These are phyloP conservation scores for Scomber colias DNA, from an alignment of 2,113 vertebrate genomes.

Conservation along the genomic window DNA sequence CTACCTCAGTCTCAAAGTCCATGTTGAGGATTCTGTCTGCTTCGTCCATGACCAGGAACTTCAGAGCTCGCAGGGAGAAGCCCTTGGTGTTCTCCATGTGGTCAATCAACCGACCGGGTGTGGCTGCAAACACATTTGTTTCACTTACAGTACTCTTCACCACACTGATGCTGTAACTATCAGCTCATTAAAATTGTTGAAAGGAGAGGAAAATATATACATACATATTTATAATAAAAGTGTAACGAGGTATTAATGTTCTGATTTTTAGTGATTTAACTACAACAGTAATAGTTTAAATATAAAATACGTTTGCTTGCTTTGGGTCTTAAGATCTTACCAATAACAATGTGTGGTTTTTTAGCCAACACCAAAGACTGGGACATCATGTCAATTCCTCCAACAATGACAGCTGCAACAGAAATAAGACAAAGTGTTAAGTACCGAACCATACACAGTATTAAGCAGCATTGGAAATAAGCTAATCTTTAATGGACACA, in stretches of 20 bases:
- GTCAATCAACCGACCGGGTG: slow-evolving; percentile 95
- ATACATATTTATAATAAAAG: too few species aligned
- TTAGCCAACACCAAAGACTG: slow-evolving; percentile 97
- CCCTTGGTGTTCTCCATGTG: slow-evolving; percentile 99
- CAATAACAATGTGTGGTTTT: slow-evolving; percentile 96
- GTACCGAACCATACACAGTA: background rate
- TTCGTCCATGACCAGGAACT: slow-evolving; percentile 97
- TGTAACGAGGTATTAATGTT: too few species aligned
- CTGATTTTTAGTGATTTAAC: too few species aligned
- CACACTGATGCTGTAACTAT: background rate
- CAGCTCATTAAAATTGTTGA: too few species aligned
- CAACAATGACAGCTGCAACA: slow-evolving; percentile 93
- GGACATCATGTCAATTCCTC: slow-evolving; percentile 98
- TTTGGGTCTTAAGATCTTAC: slow-evolving; percentile 80
- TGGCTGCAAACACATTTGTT: slow-evolving; percentile 84
- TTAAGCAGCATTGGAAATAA: background rate
- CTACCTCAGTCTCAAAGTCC: slow-evolving; percentile 98
- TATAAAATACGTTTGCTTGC: background rate
- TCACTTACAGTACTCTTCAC: background rate
- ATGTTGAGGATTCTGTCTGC: slow-evolving; percentile 98
- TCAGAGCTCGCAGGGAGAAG: slow-evolving; percentile 93
- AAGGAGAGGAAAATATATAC: too few species aligned
- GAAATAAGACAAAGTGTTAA: slow-evolving; percentile 14
- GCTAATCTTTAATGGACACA: slow-evolving; percentile 29
- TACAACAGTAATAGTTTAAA: background rate